These are phyloP conservation scores for Cairina moschata DNA, from an alignment of 2,113 vertebrate genomes.

Conservation along the genomic window DNA sequence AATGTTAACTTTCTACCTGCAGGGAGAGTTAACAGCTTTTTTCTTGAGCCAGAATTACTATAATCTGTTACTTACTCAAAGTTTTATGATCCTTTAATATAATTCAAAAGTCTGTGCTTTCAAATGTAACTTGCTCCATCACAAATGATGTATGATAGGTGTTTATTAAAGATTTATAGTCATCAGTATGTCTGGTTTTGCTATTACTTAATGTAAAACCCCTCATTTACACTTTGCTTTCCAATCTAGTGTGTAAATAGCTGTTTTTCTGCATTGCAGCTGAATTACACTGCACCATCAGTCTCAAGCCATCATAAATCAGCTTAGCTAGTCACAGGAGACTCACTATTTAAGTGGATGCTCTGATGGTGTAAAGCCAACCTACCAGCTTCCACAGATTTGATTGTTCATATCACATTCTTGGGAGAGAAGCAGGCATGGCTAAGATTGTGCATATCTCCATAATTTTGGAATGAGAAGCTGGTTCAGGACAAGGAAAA, in stretches of 20 bases:
- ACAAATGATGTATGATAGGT: not conserved
- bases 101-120: not conserved
- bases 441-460: not conserved
- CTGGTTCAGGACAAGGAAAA: not conserved
- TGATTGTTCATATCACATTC: not conserved
- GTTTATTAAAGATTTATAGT: not conserved
- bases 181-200: not conserved
- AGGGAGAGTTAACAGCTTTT: not conserved
- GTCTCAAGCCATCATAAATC: slow-evolving; percentile 17
- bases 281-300: not conserved
- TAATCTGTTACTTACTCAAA: not conserved
- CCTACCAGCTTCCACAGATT: not conserved
- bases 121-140: not conserved
- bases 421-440: not conserved
- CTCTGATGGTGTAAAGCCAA: not conserved
- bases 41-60: not conserved
- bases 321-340: slow-evolving; percentile 10
- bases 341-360: not conserved
- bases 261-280: slow-evolving; percentile 5
- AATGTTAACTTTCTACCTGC: not conserved
- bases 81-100: not conserved
- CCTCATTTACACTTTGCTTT: not conserved
- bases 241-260: not conserved
- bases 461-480: not conserved
- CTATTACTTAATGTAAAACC: not conserved